Conservation (phyloP, 2,888 invertebrate genomes). For the Pollenia amentaria region DNA sequence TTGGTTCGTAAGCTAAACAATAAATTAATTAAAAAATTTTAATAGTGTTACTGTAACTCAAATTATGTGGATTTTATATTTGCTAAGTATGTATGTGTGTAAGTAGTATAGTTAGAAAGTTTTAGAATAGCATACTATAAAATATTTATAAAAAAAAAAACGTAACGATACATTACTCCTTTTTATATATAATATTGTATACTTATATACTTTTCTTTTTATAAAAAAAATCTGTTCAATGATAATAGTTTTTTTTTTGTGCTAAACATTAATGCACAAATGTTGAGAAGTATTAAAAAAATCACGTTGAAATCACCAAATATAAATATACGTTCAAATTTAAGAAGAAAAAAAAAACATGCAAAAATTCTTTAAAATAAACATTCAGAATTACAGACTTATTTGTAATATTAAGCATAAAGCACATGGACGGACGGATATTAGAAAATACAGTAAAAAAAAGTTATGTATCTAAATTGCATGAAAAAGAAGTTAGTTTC, state of each 20-base stretch:
- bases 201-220: background rate
- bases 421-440: too few species aligned
- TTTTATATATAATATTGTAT: background rate
- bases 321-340: too few species aligned
- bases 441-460: too few species aligned
- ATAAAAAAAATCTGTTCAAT: background rate
- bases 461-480: too few species aligned
- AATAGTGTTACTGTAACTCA: constrained; percentile 33
- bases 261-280: background rate
- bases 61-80: constrained; percentile 17
- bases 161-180: background rate
- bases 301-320: too few species aligned
- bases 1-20: background rate
- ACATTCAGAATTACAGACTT: too few species aligned
- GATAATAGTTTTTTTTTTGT: background rate
- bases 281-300: too few species aligned
- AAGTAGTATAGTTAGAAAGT: background rate
- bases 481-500: too few species aligned
- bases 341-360: background rate
- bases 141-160: background rate
- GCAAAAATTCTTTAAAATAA: too few species aligned
- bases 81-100: background rate
- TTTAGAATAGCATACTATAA: background rate
- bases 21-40: constrained; percentile 3
- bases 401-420: too few species aligned